Percentiles rank a stretch among this genome's conserved stretches.
phyloP scores from a whole-genome alignment of 92 coral and sea anemone species.

The Palythoa grandis region DNA sequence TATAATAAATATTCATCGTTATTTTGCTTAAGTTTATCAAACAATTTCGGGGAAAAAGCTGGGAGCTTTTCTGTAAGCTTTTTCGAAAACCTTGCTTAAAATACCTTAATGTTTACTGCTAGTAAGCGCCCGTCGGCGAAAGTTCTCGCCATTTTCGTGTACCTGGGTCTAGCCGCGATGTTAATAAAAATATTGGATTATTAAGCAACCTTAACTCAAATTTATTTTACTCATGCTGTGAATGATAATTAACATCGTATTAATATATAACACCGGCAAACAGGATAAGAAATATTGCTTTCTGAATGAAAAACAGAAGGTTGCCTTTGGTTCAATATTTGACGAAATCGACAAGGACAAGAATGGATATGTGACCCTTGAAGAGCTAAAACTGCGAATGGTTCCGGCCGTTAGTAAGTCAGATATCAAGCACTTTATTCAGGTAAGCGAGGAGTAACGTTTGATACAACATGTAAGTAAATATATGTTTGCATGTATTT shows the following conservation, averaged over 20 bases:
- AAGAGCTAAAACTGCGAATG: conserved; percentile 85
- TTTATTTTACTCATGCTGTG: neutral
- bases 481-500: too few species aligned
- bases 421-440: conserved; percentile 85
- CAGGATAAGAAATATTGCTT: conserved; percentile 71
- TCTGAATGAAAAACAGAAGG: conserved; percentile 77
- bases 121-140: neutral
- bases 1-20: too few species aligned
- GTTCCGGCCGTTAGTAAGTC: conserved; percentile 79
- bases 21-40: too few species aligned
- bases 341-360: conserved; percentile 92
- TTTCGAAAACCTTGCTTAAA: too few species aligned
- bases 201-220: neutral
- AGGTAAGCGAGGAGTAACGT: conserved; percentile 49
- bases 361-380: conserved; percentile 86
- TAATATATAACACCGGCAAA: neutral
- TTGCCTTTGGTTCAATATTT: conserved; percentile 75
- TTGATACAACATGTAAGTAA: too few species aligned
- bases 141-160: neutral
- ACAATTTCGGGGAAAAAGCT: too few species aligned
- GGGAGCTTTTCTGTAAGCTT: too few species aligned
- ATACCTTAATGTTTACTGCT: too few species aligned
- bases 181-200: neutral
- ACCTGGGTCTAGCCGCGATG: too few species aligned
- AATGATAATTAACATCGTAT: neutral